Base-by-base conservation (phyloP, 2,113 vertebrate species). In the Ammospiza nelsoni region DNA sequence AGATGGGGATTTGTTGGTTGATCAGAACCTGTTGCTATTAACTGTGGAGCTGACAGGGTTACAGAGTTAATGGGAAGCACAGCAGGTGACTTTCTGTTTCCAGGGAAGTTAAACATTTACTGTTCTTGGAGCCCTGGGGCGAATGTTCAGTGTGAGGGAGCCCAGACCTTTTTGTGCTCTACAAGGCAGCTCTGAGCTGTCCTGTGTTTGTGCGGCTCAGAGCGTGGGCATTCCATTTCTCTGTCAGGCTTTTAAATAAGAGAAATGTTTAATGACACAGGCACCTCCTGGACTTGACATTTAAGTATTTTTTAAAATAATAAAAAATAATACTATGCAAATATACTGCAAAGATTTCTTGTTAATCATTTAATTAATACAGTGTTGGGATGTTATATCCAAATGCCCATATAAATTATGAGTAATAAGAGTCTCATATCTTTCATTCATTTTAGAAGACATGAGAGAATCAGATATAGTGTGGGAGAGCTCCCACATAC, bases 81-180 rank as follows among this genome's bases (percentile, higher is more conserved):
- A 74, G 81, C 87, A 84, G 87, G 57, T 75, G 62, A 92, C 87
- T 89, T 92, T 71, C 46, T 87, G 3, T 92, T 92, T 78, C 84
- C 48, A 77, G 75, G 65, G 39, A 54, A 88, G 76, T 76, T 96
- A 93, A 97, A 92, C 66, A 89, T 96, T 97, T 93, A 87, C 92
- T 68, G 43, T 79, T 66, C 82, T 62, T 81, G 52, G 81, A 94
- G 90, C 89, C 9, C 2, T 25, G 49, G 31, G 88, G 22, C 6
- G 23, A 90, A 63, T 31, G 18, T 89, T 87, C 77, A 55, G 52
- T 66, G 43, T 25, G 73, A 84, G 54, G 82, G 85, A 97, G 31
- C 74, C n/a, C 46, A 84, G 43, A 78, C 37, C 2, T 0, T 44
- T 29, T 57, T 12, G 0, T 11, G 10, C 33, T 54, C 87, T 84